These are phyloP conservation scores for Drosophila pseudotakahashii DNA, from an alignment of 2,888 invertebrate species.

Conservation along the genomic window DNA sequence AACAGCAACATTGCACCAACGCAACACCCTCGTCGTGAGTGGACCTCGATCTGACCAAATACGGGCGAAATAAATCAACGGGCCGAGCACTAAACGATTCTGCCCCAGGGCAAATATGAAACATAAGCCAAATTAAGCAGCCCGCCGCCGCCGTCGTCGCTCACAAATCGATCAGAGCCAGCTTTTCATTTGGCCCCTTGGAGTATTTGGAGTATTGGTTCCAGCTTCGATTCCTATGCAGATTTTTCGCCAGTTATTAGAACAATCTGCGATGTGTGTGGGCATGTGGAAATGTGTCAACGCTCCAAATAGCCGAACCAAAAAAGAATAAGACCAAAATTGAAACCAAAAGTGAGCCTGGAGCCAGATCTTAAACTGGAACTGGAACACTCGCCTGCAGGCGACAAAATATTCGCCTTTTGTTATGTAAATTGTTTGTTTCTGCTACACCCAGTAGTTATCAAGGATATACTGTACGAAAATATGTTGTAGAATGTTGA, in stretches of 20 bases:
- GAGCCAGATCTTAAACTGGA: conserved; percentile 31
- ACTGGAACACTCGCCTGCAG: conserved; percentile 59
- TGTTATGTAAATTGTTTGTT: conserved; percentile 68
- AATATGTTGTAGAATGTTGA: not conserved
- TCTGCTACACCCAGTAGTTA: conserved; percentile 2
- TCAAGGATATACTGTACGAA: not conserved
- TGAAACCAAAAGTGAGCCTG: conserved; percentile 38
- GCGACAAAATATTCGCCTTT: conserved; percentile 74
- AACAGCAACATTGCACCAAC: conserved; percentile 15
- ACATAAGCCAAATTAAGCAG: conserved; percentile 64
- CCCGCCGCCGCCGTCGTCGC: conserved; percentile 14
- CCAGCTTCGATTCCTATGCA: conserved; percentile 17
- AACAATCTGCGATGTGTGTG: conserved; percentile 56
- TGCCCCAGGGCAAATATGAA: conserved; percentile 59
- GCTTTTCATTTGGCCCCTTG: conserved; percentile 3
- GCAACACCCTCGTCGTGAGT: conserved; percentile 43
- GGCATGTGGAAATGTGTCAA: conserved; percentile 71
- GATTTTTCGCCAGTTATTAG: conserved; percentile 30
- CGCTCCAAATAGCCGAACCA: conserved; percentile 49
- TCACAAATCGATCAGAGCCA: conserved; percentile 71
- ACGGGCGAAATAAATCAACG: conserved; percentile 54
- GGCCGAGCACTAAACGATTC: conserved; percentile 55
- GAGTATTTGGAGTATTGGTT: not conserved
- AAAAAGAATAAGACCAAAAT: conserved; percentile 3
- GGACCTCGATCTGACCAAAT: conserved; percentile 46